These are phyloP conservation scores for Drosophila setosimentum DNA, from an alignment of 2,888 invertebrate species.

Conservation along the genomic window DNA sequence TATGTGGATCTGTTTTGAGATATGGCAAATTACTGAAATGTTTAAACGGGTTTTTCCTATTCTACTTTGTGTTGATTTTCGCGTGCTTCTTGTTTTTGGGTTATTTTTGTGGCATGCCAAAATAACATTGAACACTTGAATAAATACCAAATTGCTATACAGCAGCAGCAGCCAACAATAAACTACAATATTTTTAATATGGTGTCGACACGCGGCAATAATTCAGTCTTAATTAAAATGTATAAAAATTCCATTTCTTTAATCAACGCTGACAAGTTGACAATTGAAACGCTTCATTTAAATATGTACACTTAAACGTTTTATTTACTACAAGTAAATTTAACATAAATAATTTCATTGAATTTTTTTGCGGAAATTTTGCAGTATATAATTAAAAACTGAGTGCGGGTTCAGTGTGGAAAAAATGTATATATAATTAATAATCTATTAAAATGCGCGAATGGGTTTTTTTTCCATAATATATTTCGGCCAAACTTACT, in stretches of 20 bases:
- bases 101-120: conserved; percentile 58
- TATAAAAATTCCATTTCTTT: conserved; percentile 66
- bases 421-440: conserved; percentile 19
- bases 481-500: conserved; percentile 6
- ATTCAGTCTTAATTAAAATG: conserved; percentile 78
- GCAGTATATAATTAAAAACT: conserved; percentile 12
- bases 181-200: conserved; percentile 28
- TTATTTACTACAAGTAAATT: conserved; percentile 20
- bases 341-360: conserved; percentile 25
- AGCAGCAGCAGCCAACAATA: conserved; percentile 23
- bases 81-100: conserved; percentile 30
- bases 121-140: conserved; percentile 60
- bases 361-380: conserved; percentile 38
- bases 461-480: background rate
- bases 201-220: conserved; percentile 60
- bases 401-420: conserved; percentile 16
- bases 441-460: background rate
- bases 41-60: conserved; percentile 34
- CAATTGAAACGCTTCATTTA: conserved; percentile 66
- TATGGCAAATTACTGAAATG: conserved; percentile 39
- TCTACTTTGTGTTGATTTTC: conserved; percentile 6
- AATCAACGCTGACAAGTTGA: conserved; percentile 77
- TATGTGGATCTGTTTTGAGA: conserved; percentile 13
- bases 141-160: conserved; percentile 58
- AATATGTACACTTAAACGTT: conserved; percentile 39